A percentile compares a stretch with the other conserved stretches of the same genome.
Conservation (phyloP, 2,797 vertebrate genomes). For the Ara ararauna region DNA sequence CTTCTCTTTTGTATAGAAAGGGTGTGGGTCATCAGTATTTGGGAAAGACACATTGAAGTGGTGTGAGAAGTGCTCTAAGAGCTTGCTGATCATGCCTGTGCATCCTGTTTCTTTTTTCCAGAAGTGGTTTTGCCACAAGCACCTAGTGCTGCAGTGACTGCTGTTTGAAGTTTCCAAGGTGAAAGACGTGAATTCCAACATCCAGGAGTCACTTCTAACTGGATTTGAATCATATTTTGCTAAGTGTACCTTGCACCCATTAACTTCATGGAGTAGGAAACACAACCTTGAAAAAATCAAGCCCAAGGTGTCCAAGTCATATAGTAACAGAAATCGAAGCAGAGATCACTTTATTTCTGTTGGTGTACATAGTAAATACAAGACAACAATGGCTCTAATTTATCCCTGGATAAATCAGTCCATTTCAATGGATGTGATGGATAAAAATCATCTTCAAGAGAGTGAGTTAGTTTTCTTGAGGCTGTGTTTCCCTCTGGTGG, state of each 20-base stretch:
- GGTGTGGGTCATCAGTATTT: background rate
- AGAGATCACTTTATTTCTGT: background rate
- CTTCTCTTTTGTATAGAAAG: background rate
- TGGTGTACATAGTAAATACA: background rate
- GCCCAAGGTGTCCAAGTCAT: background rate
- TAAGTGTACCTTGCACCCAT: background rate
- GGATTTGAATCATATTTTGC: background rate
- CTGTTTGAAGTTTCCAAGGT: background rate
- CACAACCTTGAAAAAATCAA: background rate
- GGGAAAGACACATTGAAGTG: background rate
- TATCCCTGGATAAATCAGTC: background rate
- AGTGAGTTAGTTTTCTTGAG: background rate
- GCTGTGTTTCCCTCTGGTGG: slow-evolving; percentile 63
- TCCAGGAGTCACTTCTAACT: background rate
- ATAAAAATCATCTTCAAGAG: background rate
- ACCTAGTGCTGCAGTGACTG: background rate
- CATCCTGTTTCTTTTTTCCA: background rate
- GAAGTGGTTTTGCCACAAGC: background rate
- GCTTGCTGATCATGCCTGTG: background rate
- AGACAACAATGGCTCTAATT: background rate
- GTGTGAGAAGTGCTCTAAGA: background rate
- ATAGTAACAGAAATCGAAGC: background rate
- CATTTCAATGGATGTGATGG: background rate
- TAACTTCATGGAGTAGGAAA: background rate
- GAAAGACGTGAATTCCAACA: background rate